Conservation (phyloP, 2,797 vertebrate species). For the Falco rusticolus region DNA sequence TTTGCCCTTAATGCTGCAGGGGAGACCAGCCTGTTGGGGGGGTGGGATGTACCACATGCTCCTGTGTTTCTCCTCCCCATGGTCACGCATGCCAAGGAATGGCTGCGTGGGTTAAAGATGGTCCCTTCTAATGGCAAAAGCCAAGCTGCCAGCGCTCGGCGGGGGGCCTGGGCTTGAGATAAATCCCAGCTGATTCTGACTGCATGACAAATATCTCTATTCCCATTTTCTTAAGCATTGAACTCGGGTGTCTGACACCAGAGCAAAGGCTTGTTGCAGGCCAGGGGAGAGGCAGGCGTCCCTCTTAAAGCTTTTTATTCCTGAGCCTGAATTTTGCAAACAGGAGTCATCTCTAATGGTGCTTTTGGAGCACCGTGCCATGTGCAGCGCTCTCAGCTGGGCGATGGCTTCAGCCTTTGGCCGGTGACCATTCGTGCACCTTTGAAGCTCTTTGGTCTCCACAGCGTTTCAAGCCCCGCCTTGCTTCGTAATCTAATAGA, state of each 20-base stretch:
- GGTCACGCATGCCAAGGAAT: neutral
- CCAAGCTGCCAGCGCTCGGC: neutral
- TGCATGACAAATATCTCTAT: too few relatives aligned
- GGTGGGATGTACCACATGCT: neutral
- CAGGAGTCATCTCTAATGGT: neutral
- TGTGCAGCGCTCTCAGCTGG: neutral
- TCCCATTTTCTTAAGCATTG: neutral
- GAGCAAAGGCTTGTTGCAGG: neutral
- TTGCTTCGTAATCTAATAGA: neutral
- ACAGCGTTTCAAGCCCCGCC: neutral
- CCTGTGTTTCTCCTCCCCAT: too few relatives aligned
- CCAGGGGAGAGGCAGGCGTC: neutral
- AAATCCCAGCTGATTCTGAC: neutral
- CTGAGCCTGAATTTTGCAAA: neutral
- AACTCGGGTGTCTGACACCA: accelerated
- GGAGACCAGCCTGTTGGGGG: neutral
- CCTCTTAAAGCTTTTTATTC: neutral
- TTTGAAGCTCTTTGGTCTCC: neutral
- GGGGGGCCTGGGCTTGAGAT: neutral
- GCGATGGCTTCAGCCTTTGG: neutral
- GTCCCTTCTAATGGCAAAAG: neutral
- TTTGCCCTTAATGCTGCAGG: neutral
- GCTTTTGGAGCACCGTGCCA: neutral
- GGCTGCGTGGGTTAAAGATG: neutral
- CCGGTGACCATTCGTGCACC: neutral